phyloP scores from a whole-genome alignment of 1,140 invertebrate species.

The Drosophila eugracilis region DNA sequence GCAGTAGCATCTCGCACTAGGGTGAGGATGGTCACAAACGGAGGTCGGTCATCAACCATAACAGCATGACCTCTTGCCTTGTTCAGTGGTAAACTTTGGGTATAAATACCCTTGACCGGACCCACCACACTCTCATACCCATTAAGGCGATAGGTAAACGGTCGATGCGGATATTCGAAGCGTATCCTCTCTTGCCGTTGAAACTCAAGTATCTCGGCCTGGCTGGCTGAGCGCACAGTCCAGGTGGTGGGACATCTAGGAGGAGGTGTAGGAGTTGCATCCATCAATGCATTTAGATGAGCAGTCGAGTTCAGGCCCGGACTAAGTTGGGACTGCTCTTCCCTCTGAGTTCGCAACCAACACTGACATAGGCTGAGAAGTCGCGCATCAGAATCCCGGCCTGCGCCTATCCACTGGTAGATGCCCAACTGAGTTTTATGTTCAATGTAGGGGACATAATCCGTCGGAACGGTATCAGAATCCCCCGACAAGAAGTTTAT shows the following conservation, averaged over 20 bases:
- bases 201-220: conserved; percentile 92
- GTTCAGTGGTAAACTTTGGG: conserved; percentile 85
- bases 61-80: conserved; percentile 93
- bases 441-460: conserved; percentile 97
- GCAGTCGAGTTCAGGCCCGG: conserved; percentile 5
- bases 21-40: conserved; percentile 95
- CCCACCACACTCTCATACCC: conserved; percentile 95
- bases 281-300: background rate
- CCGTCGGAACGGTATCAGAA: conserved; percentile 91
- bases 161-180: conserved; percentile 93
- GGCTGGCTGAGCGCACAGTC: conserved; percentile 92
- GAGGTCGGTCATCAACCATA: conserved; percentile 92
- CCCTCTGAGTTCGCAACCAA: conserved; percentile 89
- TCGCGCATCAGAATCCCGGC: conserved; percentile 94
- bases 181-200: conserved; percentile 89
- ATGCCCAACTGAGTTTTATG: conserved; percentile 90
- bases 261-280: conserved; percentile 86
- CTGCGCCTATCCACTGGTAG: conserved; percentile 98
- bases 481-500: conserved; percentile 95
- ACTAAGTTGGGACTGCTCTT: conserved; percentile 31
- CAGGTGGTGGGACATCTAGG: conserved; percentile 90
- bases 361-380: conserved; percentile 90
- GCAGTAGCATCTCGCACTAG: conserved; percentile 96
- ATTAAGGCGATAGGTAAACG: conserved; percentile 94
- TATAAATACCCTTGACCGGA: conserved; percentile 94